phyloP scores from a whole-genome alignment of 1,140 invertebrate species.

The Delia radicum region DNA sequence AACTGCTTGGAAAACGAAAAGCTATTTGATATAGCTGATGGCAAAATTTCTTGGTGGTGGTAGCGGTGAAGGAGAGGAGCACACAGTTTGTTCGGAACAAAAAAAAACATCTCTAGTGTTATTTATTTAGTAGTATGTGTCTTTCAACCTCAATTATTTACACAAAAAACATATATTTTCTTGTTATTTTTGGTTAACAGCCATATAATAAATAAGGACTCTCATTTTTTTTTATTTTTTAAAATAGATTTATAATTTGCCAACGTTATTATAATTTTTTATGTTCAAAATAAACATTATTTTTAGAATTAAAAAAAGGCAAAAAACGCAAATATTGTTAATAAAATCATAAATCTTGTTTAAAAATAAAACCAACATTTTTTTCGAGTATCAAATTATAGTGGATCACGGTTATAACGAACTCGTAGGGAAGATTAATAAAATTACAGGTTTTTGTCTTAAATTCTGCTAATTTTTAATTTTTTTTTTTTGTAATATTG shows the following conservation, averaged over 20 bases:
- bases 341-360: not conserved
- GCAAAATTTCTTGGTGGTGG: not conserved
- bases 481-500: too few species aligned
- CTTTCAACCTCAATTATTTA: not conserved
- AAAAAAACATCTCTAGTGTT: not conserved
- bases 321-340: not conserved
- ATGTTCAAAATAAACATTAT: not conserved
- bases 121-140: not conserved
- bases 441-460: too few species aligned
- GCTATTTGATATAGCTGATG: not conserved
- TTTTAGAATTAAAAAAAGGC: not conserved
- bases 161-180: too few species aligned
- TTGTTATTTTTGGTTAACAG: too few species aligned
- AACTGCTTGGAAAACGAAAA: not conserved
- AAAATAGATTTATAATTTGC: not conserved
- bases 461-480: too few species aligned
- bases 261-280: not conserved
- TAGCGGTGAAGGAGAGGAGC: not conserved
- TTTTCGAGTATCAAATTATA: too few species aligned
- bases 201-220: not conserved
- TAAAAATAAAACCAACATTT: not conserved
- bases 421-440: too few species aligned
- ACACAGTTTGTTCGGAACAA: not conserved
- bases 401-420: too few species aligned
- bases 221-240: not conserved